A percentile compares a stretch with the other conserved stretches of the same genome.
Evolutionary conservation across 1,140 invertebrate species (phyloP).

Genomic region (Gonioctena quinquepunctata): DNA sequence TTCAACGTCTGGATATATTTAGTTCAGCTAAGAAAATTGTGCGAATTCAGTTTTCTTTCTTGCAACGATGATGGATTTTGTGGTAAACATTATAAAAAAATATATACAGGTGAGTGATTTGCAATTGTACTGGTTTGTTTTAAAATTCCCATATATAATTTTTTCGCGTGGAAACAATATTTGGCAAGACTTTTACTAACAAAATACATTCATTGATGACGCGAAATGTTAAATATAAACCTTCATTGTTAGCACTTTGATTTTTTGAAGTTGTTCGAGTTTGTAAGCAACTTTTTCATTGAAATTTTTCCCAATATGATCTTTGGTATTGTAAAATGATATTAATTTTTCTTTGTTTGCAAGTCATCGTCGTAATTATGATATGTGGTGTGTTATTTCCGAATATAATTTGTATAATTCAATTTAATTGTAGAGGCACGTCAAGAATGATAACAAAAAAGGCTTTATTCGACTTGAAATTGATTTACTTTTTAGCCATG

Average conservation of each 20-base stretch:
- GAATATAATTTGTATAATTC: too few relatives aligned
- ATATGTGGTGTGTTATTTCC: too few relatives aligned
- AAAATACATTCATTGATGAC: background rate
- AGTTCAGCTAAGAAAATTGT: conserved; percentile 15
- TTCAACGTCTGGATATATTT: background rate
- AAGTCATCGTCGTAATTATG: too few relatives aligned
- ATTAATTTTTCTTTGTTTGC: background rate
- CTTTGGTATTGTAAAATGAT: background rate
- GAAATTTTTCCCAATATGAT: background rate
- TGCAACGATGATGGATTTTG: conserved; percentile 11
- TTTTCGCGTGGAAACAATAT: too few relatives aligned
- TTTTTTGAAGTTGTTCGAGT: background rate
- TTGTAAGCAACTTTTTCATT: background rate
- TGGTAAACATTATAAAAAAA: conserved; percentile 3
- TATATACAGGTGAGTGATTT: conserved; percentile 4
- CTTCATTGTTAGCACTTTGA: background rate
- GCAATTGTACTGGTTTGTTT: background rate
- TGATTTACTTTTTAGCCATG: too few relatives aligned
- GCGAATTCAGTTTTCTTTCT: conserved; percentile 4
- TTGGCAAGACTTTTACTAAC: background rate
- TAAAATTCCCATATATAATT: background rate
- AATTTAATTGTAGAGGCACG: too few relatives aligned
- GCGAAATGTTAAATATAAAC: background rate
- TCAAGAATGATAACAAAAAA: too few relatives aligned
- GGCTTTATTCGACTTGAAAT: too few relatives aligned